Evolutionary conservation across 2,113 vertebrate genomes (phyloP), one percentile per base, ranked within the genome.

Genomic region (Alligator sinensis): DNA sequence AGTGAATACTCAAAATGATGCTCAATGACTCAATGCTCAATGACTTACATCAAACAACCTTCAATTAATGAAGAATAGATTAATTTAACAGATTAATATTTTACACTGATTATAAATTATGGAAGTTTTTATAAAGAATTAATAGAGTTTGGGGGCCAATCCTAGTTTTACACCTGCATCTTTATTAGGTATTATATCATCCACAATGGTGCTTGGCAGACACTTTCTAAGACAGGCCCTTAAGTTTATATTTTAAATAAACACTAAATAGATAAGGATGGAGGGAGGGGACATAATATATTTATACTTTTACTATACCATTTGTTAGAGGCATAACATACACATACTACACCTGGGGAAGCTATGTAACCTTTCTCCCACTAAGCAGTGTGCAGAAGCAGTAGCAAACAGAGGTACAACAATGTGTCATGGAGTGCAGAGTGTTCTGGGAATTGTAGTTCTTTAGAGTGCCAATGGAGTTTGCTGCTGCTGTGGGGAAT

Each of bases 91-190:
- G n/a, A 79, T 79, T 79, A 94, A 86, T 11, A 60, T 82, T 80
- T 74, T 88, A 54, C 58, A 12, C 25, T 34, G 3, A 25, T 27
- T 85, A 18, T 66, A 93, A 78, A 1, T 18, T 90, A 84, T 76
- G 34, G 28, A 66, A 59, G 7, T 21, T 19, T 47, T 6, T 1
- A 7, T n/a, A 34, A 61, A 79, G 30, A 92, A 27, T 2, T 9
- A 22, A 14, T 89, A 47, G 24, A 12, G 58, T 57, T 54, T 0
- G 0, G 30, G 28, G 60, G 24, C 2, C 1, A 86, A 14, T 38
- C 38, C 4, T 27, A 8, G 3, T 64, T 87, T 83, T 86, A 68
- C 3, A 4, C 17, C 60, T 61, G 19, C 47, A 8, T 63, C 18
- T 84, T 15, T 27, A 82, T 61, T 58, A 59, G 66, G 17, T 25